A percentile compares a stretch with the other conserved stretches of the same genome.
Evolutionary conservation across 2,113 vertebrate genomes (phyloP).

Genomic region (Sylvietta virens): DNA sequence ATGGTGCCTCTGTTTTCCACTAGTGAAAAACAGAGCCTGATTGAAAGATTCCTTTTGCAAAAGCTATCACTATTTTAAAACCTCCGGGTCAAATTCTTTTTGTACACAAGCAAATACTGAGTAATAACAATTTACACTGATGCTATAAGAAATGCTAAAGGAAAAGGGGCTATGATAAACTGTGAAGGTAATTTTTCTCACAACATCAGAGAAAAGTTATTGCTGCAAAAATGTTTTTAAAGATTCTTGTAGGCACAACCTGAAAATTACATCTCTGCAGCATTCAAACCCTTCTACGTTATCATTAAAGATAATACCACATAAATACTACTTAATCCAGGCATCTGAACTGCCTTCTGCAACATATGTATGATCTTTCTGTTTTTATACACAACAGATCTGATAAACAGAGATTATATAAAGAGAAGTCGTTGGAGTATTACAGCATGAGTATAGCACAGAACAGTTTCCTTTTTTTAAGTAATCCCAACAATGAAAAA

Average conservation of each 20-base stretch:
- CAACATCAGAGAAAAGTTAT: neutral
- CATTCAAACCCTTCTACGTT: neutral
- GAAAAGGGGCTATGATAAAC: neutral
- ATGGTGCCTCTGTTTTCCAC: neutral
- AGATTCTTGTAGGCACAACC: neutral
- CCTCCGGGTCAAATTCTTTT: neutral
- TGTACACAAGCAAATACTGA: neutral
- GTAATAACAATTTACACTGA: neutral
- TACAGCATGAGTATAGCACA: neutral
- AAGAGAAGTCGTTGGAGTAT: neutral
- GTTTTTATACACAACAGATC: constrained; percentile 55
- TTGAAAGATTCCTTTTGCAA: neutral
- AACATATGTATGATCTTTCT: constrained; percentile 42
- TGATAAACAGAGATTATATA: constrained; percentile 59
- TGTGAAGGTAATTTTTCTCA: neutral
- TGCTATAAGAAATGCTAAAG: neutral
- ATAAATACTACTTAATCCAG: constrained; percentile 56
- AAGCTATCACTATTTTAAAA: constrained; percentile 15
- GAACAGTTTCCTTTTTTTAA: neutral
- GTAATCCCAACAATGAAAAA: neutral
- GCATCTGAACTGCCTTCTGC: constrained; percentile 31
- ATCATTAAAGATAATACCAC: constrained; percentile 18
- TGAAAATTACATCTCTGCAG: neutral
- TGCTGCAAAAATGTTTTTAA: constrained; percentile 1
- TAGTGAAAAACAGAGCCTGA: neutral